Evolutionary conservation across 2,797 vertebrate genomes (phyloP).

Genomic region (Tympanoctomys barrerae): DNA sequence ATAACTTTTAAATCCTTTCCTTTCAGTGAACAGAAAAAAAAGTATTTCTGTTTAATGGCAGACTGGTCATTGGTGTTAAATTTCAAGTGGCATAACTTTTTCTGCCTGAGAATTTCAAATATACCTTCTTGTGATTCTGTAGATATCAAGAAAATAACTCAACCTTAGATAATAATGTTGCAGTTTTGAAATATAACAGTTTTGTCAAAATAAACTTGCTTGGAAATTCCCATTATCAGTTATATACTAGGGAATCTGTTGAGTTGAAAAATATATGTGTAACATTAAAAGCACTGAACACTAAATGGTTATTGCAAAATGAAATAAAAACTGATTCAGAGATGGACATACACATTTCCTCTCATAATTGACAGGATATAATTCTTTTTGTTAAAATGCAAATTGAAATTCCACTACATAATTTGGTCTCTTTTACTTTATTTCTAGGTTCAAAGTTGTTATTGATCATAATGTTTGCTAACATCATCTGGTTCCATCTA

Average conservation of each 20-base stretch:
- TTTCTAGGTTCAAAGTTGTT: constrained; percentile 72
- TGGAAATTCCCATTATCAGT: constrained; percentile 21
- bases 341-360: constrained; percentile 11
- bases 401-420: constrained; percentile 70
- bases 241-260: constrained; percentile 33
- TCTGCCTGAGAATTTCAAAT: constrained; percentile 65
- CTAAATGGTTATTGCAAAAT: constrained; percentile 36
- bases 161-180: background rate
- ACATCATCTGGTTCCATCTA: constrained; percentile 65
- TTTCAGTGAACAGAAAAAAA: constrained; percentile 56
- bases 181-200: constrained; percentile 31
- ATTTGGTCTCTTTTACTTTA: constrained; percentile 15
- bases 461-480: constrained; percentile 54
- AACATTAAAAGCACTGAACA: constrained; percentile 17
- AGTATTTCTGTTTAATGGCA: constrained; percentile 8
- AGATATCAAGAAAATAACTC: constrained; percentile 41
- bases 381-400: constrained; percentile 52
- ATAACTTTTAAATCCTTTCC: constrained; percentile 74
- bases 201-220: constrained; percentile 56
- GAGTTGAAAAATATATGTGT: constrained; percentile 19
- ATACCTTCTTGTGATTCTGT: constrained; percentile 68
- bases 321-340: constrained; percentile 63
- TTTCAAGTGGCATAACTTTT: constrained; percentile 75
- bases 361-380: constrained; percentile 44
- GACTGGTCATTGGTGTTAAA: constrained; percentile 62